phyloP scores from a whole-genome alignment of 2,113 vertebrate species.

The Beaufortia kweichowensis region DNA sequence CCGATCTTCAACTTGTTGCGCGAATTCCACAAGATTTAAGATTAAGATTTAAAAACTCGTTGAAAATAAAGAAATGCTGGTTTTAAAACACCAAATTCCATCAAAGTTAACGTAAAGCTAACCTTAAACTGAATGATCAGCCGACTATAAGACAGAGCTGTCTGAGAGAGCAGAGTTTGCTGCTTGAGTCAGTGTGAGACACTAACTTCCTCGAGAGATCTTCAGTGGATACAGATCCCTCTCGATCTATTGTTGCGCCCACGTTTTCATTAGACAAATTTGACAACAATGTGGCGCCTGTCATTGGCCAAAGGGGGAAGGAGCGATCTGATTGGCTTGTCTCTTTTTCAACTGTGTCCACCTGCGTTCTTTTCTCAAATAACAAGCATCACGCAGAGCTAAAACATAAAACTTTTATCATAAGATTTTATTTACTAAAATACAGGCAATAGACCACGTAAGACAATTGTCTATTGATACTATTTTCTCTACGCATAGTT shows the following conservation, averaged over 20 bases:
- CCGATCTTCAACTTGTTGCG: slow-evolving; percentile 37
- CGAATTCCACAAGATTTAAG: slow-evolving; percentile 49
- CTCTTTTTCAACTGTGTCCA: slow-evolving; percentile 82
- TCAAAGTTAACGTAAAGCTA: neutral
- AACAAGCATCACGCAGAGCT: slow-evolving; percentile 75
- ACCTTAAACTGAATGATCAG: slow-evolving; percentile 12
- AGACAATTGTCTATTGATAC: neutral
- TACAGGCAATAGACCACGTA: slow-evolving; percentile 21
- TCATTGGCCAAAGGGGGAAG: slow-evolving; percentile 89
- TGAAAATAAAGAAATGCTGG: neutral
- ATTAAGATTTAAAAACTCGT: neutral
- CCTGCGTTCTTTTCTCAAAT: slow-evolving; percentile 79
- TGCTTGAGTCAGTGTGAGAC: slow-evolving; percentile 73
- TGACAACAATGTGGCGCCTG: slow-evolving; percentile 97
- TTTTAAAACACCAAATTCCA: slow-evolving; percentile 28
- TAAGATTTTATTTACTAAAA: slow-evolving; percentile 40
- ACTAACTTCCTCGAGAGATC: slow-evolving; percentile 79
- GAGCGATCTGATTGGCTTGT: slow-evolving; percentile 88
- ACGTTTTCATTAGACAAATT: slow-evolving; percentile 97
- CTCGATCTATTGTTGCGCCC: slow-evolving; percentile 90
- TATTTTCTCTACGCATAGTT: neutral
- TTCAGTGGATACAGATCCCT: slow-evolving; percentile 80
- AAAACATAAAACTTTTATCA: slow-evolving; percentile 71
- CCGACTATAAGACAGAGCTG: slow-evolving; percentile 23
- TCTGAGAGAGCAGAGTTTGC: slow-evolving; percentile 67